phyloP scores from a whole-genome alignment of 2,888 invertebrate species.

The Melieria crassipennis region DNA sequence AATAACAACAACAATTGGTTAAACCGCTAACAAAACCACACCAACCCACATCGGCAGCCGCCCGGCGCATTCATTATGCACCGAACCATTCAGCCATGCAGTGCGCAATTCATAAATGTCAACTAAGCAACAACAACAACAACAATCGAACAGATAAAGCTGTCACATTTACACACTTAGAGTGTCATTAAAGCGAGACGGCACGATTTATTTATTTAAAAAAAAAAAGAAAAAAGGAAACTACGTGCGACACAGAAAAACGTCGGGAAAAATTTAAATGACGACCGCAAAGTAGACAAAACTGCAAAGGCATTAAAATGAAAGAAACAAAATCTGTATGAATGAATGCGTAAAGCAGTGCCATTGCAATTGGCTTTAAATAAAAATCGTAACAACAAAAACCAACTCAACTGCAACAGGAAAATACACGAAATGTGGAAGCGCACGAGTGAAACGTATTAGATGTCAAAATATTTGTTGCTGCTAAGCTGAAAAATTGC shows the following conservation, averaged over 20 bases:
- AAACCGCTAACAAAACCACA: no score
- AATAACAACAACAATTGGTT: no score
- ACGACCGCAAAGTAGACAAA: slow-evolving; percentile 13
- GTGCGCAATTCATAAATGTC: slow-evolving; percentile 11
- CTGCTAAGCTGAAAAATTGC: no score
- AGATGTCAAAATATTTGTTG: no score
- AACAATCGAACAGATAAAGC: slow-evolving; percentile 19
- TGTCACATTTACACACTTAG: slow-evolving; percentile 26
- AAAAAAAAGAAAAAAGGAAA: neutral
- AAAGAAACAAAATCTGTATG: neutral
- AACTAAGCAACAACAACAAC: neutral
- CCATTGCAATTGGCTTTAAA: no score
- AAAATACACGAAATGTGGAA: no score
- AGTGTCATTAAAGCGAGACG: slow-evolving; percentile 14
- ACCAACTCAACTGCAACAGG: no score
- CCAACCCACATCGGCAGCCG: no score
- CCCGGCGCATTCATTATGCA: no score
- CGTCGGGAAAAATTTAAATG: slow-evolving; percentile 4
- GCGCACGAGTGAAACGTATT: no score
- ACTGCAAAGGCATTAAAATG: neutral
- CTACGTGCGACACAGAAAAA: neutral
- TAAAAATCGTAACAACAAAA: no score
- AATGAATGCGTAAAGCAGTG: neutral
- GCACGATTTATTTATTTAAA: neutral
- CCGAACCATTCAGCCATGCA: neutral